Conservation (phyloP, 2,113 vertebrate genomes). For the Lasiurus cinereus region DNA sequence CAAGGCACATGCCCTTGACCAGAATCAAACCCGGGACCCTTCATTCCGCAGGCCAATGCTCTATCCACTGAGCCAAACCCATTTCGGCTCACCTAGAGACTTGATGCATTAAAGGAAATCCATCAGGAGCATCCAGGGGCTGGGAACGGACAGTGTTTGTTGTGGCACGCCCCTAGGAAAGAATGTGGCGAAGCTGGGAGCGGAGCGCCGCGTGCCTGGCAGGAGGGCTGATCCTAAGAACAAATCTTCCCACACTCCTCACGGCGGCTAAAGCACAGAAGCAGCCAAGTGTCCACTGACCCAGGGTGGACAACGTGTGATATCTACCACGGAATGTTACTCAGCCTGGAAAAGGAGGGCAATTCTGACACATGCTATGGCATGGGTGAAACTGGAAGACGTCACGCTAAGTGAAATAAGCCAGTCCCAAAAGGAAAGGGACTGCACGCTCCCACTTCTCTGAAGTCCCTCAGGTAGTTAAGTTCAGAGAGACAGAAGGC, state of each 20-base stretch:
- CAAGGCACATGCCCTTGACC: no score
- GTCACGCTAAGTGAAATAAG: background rate
- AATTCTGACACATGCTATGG: background rate
- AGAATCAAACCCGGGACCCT: no score
- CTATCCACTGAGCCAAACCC: no score
- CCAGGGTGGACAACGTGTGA: background rate
- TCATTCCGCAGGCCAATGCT: no score
- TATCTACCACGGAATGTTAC: background rate
- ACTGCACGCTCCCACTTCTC: background rate
- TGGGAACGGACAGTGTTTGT: slow-evolving; percentile 36
- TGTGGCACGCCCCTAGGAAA: background rate
- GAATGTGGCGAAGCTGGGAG: no score
- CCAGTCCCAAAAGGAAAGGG: background rate
- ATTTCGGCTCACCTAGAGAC: background rate
- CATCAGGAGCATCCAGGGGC: background rate
- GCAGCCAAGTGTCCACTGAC: background rate
- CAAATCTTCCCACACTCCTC: background rate
- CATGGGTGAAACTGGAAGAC: background rate
- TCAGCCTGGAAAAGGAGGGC: background rate
- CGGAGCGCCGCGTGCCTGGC: background rate
- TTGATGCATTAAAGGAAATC: slow-evolving; percentile 50
- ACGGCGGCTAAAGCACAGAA: background rate
- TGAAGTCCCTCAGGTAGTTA: background rate
- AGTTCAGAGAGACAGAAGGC: background rate
- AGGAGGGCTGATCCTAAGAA: background rate